These are phyloP conservation scores for Laupala kohalensis DNA, from an alignment of 1,140 invertebrate species.

Conservation along the genomic window DNA sequence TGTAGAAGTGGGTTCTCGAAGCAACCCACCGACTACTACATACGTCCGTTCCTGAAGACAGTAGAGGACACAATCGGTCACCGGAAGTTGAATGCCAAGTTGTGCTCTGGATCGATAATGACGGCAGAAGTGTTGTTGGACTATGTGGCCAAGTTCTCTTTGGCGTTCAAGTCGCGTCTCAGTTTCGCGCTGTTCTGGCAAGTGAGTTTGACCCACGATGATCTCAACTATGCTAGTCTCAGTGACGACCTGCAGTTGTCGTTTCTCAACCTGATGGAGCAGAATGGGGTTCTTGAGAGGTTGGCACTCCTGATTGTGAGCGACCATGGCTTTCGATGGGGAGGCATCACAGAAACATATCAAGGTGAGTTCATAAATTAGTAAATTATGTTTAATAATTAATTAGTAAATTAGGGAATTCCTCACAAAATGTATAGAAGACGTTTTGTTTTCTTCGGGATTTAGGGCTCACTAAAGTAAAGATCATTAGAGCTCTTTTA, in stretches of 20 bases:
- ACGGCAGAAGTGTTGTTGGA: constrained; percentile 23
- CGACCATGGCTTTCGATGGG: constrained; percentile 59
- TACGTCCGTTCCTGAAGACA: constrained; percentile 32
- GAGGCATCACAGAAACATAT: constrained; percentile 45
- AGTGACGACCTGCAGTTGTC: constrained; percentile 29
- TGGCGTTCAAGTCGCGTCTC: constrained; percentile 11
- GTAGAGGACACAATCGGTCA: constrained; percentile 34
- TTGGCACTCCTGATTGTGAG: constrained; percentile 50
- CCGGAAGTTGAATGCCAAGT: constrained; percentile 32
- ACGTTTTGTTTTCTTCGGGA: too few relatives aligned
- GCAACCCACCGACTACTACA: constrained; percentile 44
- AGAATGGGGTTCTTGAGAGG: constrained; percentile 26
- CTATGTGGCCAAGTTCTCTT: constrained; percentile 19
- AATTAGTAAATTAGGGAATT: too few relatives aligned
- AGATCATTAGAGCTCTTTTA: too few relatives aligned
- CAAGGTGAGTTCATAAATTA: too few relatives aligned
- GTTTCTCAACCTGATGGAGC: constrained; percentile 23
- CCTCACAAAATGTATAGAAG: too few relatives aligned
- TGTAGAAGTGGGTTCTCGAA: constrained; percentile 36
- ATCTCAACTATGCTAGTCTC: constrained; percentile 29
- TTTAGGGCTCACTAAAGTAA: too few relatives aligned
- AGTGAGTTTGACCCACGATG: constrained; percentile 36
- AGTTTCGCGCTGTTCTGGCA: constrained; percentile 38
- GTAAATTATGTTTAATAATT: too few relatives aligned
- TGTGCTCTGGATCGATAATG: constrained; percentile 36